Evolutionary conservation across 2,797 vertebrate species (phyloP), one percentile per base, ranked within the genome.

Genomic region (Nannoperca obscura): DNA sequence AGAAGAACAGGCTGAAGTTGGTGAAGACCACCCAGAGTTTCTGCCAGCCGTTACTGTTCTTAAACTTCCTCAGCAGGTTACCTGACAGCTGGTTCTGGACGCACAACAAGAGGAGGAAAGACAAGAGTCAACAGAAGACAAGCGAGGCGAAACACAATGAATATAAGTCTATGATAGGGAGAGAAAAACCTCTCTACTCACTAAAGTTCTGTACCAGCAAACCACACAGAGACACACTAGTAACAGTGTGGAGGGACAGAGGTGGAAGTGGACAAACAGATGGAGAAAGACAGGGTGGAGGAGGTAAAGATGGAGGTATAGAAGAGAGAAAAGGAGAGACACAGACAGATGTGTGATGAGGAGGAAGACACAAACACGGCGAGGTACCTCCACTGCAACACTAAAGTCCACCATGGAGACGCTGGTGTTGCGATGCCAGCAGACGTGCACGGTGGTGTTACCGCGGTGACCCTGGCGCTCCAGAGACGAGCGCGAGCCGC

Each of bases 11-110:
- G 83, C 97, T 99, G 94, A 99, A 99, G 94, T 98, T 98, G 50
- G 98, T 99, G 94, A 99, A 99, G 69, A 99, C 98, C 76, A 99
- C 98, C 98, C 98, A 99, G 67, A 99, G 97, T 88, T 99, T 99
- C 95, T 99, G 98, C 98, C 98, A 99, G 53, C 98, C 98, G 0
- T 98, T 99, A 87, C 97, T 99, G 94, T 99, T 99, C 80, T 99
- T 99, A 90, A 99, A 99, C 91, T 99, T 99, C 85, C 98, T 95
- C 79, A 99, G 94, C 82, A 99, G 94, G 89, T 98, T 98, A 55
- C 98, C 98, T 1, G 98, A 99, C 70, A 99, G 89, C 93, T 98
- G 98, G 90, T 99, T 99, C 98, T 99, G 84, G 7, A 78, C 72
- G 54, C 19, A 71, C 69, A 71, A 12, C 63, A 15, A 7, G 63